Conservation (phyloP, 1,140 invertebrate genomes). For the Plodia interpunctella region DNA sequence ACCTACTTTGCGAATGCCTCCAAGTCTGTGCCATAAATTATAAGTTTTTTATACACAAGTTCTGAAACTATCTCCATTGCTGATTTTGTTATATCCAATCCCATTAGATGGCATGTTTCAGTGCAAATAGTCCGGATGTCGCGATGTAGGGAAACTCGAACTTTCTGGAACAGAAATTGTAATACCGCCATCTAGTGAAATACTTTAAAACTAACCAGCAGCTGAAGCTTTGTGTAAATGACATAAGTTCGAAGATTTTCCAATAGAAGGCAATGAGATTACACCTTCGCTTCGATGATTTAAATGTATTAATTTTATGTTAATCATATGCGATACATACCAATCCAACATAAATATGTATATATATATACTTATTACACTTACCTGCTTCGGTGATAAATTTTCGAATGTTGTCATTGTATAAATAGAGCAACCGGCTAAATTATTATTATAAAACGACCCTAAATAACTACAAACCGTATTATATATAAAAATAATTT, state of each 20-base stretch:
- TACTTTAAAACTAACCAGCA: background rate
- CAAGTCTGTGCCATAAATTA: slow-evolving; percentile 72
- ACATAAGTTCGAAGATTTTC: background rate
- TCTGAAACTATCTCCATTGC: slow-evolving; percentile 75
- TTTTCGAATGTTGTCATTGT: slow-evolving; percentile 43
- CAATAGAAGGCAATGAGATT: background rate
- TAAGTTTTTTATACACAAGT: slow-evolving; percentile 72
- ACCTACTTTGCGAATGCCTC: slow-evolving; percentile 78
- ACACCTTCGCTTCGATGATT: too few relatives aligned
- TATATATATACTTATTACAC: background rate
- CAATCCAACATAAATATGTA: too few relatives aligned
- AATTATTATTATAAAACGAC: too few relatives aligned
- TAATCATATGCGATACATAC: too few relatives aligned
- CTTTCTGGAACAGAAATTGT: slow-evolving; percentile 57
- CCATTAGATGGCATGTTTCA: slow-evolving; percentile 64
- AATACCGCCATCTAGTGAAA: slow-evolving; percentile 26
- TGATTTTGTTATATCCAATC: slow-evolving; percentile 66
- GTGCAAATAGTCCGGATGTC: slow-evolving; percentile 65
- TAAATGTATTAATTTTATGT: slow-evolving; percentile 15
- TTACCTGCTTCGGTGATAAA: slow-evolving; percentile 38
- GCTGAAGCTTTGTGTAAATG: background rate
- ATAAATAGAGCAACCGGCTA: background rate
- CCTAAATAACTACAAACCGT: too few relatives aligned
- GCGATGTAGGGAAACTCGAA: slow-evolving; percentile 62
- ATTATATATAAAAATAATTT: too few relatives aligned